Conservation (phyloP, 64 coral and sea anemone genomes). For the Orbicella faveolata region DNA sequence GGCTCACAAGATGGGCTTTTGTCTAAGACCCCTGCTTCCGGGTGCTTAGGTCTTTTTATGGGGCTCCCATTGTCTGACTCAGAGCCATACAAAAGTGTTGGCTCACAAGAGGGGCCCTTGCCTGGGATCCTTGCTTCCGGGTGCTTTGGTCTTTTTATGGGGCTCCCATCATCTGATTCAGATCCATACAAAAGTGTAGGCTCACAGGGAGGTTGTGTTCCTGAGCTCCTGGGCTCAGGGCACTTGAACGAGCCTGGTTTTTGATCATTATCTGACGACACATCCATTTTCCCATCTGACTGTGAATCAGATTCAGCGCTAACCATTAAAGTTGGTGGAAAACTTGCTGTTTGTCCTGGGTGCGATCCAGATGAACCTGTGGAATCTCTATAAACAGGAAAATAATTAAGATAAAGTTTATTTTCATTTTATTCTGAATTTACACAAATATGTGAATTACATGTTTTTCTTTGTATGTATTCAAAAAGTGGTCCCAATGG, state of each 20-base stretch:
- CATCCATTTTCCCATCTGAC: conserved; percentile 17
- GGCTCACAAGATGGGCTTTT: conserved; percentile 5
- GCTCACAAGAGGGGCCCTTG: not conserved
- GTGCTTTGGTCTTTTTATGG: conserved; percentile 24
- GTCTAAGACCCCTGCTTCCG: not conserved
- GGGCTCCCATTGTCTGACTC: conserved; percentile 41
- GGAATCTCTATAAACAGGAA: conserved; percentile 16
- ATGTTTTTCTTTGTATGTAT: no score
- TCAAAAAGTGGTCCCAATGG: no score
- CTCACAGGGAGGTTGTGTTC: not conserved
- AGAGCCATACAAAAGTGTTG: conserved; percentile 48
- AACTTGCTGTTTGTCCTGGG: not conserved
- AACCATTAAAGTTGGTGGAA: conserved; percentile 25
- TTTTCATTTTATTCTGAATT: no score
- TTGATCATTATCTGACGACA: not conserved
- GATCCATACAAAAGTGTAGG: conserved; percentile 47
- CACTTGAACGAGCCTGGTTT: not conserved
- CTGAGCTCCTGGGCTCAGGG: not conserved
- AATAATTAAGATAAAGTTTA: not conserved
- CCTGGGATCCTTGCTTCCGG: not conserved
- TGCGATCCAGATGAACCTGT: not conserved
- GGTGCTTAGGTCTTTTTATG: conserved; percentile 22
- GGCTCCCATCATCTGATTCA: conserved; percentile 44
- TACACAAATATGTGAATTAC: no score
- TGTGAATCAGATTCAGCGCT: conserved; percentile 21